phyloP scores from a whole-genome alignment of 2,797 vertebrate genomes.

The Arctocebus calabarensis region DNA sequence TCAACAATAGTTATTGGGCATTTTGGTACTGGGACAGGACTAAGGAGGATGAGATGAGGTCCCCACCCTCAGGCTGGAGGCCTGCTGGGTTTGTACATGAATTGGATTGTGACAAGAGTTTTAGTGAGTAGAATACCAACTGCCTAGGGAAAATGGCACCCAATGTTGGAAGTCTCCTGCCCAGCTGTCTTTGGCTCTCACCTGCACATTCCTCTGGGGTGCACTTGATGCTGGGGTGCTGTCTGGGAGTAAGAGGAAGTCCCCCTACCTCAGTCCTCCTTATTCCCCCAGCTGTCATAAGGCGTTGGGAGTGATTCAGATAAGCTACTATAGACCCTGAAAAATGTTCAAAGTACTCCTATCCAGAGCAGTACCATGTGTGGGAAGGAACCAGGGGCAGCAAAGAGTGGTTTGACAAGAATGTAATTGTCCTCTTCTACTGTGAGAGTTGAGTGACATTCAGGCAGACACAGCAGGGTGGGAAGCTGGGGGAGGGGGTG shows the following conservation, averaged over 20 bases:
- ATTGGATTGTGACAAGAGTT: neutral
- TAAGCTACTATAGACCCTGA: neutral
- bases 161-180: neutral
- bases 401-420: neutral
- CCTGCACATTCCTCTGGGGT: neutral
- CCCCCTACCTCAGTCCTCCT: neutral
- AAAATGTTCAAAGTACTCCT: neutral
- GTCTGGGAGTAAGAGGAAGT: neutral
- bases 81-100: neutral
- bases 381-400: neutral
- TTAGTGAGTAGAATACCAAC: neutral
- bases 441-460: neutral
- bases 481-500: neutral
- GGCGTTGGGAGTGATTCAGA: neutral
- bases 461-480: neutral
- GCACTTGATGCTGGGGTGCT: neutral
- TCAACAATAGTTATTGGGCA: neutral
- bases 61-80: neutral
- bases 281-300: neutral
- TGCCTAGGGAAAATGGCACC: neutral
- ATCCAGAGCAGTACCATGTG: neutral
- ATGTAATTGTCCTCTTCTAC: neutral
- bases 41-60: neutral
- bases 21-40: neutral
- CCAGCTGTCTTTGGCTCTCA: neutral